phyloP scores from a whole-genome alignment of 2,113 vertebrate genomes.

The Hemiscyllium ocellatum region DNA sequence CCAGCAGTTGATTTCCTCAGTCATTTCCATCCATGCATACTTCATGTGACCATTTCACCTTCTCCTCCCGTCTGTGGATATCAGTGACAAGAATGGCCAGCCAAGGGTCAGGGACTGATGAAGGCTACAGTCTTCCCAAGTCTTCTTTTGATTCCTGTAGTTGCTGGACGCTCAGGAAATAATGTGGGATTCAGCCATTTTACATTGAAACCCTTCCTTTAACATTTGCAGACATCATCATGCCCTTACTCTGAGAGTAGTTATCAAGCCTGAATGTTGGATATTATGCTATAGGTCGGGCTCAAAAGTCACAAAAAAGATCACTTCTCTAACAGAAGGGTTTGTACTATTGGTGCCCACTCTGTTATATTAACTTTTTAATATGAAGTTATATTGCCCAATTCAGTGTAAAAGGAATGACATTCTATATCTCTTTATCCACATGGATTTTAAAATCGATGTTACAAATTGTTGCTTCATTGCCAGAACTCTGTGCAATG shows the following conservation, averaged over 20 bases:
- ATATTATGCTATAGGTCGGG: not conserved
- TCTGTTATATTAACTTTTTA: not conserved
- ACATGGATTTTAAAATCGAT: not conserved
- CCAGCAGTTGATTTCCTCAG: too few relatives aligned
- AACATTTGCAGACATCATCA: not conserved
- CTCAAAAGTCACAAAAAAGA: not conserved
- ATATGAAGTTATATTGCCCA: not conserved
- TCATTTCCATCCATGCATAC: too few relatives aligned
- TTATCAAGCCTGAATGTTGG: not conserved
- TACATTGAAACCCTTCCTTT: too few relatives aligned
- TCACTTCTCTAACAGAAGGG: not conserved
- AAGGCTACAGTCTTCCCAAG: not conserved
- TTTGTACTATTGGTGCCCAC: not conserved
- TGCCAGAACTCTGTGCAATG: not conserved
- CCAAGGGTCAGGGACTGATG: not conserved
- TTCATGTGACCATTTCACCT: too few relatives aligned
- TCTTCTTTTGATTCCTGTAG: not conserved
- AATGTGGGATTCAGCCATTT: not conserved
- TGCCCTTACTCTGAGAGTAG: not conserved
- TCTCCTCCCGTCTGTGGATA: not conserved
- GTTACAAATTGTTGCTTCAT: not conserved
- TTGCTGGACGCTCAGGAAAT: not conserved
- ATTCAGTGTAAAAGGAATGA: not conserved
- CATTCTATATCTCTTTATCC: not conserved
- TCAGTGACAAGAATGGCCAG: not conserved